These are phyloP conservation scores for Dicyrtomina minuta DNA, from an alignment of 2,888 invertebrate genomes.

Conservation along the genomic window DNA sequence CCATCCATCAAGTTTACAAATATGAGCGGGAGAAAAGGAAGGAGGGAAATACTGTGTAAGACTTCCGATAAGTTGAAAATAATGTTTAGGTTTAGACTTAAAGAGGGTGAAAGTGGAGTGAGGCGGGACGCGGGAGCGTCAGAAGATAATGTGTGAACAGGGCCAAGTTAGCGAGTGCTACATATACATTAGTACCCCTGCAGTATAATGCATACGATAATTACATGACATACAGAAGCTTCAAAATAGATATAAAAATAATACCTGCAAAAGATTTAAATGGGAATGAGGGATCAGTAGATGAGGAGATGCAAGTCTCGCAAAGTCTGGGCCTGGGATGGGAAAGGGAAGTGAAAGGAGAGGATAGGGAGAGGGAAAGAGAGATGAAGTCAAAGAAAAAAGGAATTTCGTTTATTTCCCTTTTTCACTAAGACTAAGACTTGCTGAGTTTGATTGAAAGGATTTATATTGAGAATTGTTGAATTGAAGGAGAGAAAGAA, in stretches of 20 bases:
- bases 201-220: too few species aligned
- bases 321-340: background rate
- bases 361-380: background rate
- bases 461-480: constrained; percentile 26
- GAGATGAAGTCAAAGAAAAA: background rate
- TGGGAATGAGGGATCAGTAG: background rate
- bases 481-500: constrained; percentile 1
- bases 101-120: too few species aligned
- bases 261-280: background rate
- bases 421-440: constrained; percentile 12
- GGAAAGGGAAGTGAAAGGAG: background rate
- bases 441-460: constrained; percentile 35
- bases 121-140: too few species aligned
- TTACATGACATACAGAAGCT: too few species aligned
- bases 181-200: too few species aligned
- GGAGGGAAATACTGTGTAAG: too few species aligned
- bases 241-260: too few species aligned
- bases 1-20: too few species aligned
- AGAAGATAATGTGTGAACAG: too few species aligned
- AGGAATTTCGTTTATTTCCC: constrained; percentile 20
- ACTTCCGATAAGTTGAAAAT: background rate
- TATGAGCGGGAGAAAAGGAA: too few species aligned
- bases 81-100: too few species aligned
- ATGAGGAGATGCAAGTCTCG: background rate
- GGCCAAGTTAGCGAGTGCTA: too few species aligned